phyloP scores from a whole-genome alignment of 1,140 invertebrate genomes.

The Zelostemma sp. region DNA sequence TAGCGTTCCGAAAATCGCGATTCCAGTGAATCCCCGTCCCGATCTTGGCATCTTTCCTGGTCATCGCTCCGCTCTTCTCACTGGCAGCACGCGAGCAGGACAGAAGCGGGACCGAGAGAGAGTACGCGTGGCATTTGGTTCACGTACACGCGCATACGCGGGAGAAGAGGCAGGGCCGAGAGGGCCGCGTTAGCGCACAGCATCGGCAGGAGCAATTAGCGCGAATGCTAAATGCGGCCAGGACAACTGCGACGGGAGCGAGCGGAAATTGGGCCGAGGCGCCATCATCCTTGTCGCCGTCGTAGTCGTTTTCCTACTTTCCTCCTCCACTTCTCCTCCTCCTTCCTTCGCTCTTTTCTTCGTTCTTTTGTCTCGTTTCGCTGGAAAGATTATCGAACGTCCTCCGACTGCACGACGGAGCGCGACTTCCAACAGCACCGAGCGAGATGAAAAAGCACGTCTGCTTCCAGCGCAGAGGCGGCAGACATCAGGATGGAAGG shows the following conservation, averaged over 20 bases:
- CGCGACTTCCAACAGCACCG: constrained; percentile 19
- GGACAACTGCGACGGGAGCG: constrained; percentile 23
- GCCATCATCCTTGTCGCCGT: constrained; percentile 40
- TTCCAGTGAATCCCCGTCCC: neutral
- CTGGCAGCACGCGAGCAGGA: constrained; percentile 29
- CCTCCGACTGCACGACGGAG: constrained; percentile 11
- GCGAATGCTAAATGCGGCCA: constrained; percentile 38
- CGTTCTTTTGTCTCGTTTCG: constrained; percentile 1
- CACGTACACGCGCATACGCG: constrained; percentile 30
- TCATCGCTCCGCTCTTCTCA: constrained; percentile 27
- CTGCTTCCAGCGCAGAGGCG: constrained; percentile 33
- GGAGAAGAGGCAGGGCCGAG: constrained; percentile 22
- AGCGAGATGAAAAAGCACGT: constrained; percentile 26
- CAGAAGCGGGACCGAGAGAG: constrained; percentile 21
- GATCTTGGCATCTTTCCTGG: constrained; percentile 34
- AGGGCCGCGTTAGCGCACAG: constrained; percentile 33
- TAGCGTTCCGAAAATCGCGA: neutral
- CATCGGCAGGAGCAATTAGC: constrained; percentile 39
- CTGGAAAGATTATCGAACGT: constrained; percentile 32
- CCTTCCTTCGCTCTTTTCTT: constrained; percentile 17
- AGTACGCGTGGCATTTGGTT: constrained; percentile 49
- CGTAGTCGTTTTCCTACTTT: constrained; percentile 31
- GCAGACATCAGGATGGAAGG: constrained; percentile 45
- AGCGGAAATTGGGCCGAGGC: constrained; percentile 32
- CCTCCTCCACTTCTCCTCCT: constrained; percentile 16